Percentiles rank a stretch among this genome's conserved stretches.
Conservation (phyloP, 2,113 vertebrate genomes). For the Psammodynastes pulverulentus region DNA sequence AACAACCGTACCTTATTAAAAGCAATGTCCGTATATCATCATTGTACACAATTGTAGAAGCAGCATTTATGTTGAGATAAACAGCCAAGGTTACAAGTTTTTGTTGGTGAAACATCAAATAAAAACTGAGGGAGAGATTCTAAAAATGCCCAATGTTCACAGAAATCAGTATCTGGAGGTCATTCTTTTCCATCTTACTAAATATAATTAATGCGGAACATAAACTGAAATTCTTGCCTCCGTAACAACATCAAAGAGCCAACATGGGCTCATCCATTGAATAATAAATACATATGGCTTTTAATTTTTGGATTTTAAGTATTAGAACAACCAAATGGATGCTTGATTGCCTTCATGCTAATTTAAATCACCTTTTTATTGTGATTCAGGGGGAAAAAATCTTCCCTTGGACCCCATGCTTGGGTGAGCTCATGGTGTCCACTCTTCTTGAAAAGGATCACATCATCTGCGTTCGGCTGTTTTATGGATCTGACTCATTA, state of each 20-base stretch:
- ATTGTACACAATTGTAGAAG: neutral
- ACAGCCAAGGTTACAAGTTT: neutral
- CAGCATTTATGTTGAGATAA: neutral
- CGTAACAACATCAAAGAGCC: neutral
- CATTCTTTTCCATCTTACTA: neutral
- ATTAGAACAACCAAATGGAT: neutral
- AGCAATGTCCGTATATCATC: neutral
- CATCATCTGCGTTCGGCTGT: neutral
- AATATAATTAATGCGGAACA: neutral
- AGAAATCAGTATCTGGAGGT: neutral
- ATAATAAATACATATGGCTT: neutral
- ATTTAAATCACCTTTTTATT: neutral
- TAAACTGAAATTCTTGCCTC: neutral
- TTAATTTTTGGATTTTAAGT: neutral
- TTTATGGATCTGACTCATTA: neutral
- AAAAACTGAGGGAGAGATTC: neutral
- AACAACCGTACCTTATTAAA: neutral
- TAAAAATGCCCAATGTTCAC: neutral
- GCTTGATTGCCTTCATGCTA: neutral
- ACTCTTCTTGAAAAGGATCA: neutral
- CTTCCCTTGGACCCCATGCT: neutral
- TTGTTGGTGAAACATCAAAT: neutral
- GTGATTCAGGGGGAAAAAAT: neutral
- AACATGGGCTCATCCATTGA: neutral
- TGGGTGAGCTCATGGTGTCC: neutral